Base-by-base conservation (phyloP, 2,888 invertebrate species). In the Cataglyphis altisquamis region DNA sequence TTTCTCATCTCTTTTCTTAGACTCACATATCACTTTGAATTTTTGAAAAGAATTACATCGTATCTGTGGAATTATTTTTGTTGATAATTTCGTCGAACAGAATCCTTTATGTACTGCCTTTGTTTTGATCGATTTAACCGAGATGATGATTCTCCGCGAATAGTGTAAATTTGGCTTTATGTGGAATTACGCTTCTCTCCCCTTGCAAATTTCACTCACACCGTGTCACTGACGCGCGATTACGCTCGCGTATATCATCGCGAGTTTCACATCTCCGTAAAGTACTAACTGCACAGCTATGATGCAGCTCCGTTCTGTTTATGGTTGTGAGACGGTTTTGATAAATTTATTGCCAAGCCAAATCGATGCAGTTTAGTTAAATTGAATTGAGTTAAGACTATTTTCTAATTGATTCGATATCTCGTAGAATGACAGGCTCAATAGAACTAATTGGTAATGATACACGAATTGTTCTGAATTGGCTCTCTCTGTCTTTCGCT, bases 161-260 rank as follows among this genome's bases (percentile, higher is more conserved):
- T 3, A 21, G 70, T 25, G 48, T 52, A 75, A 81, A 52, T 63
- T 25, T 52, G 52, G 48, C 48, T 75, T 75, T 55, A 81, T 12
- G 36, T 36, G 29, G 25, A 36, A 8, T 74, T 21, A 60, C 41
- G 75, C 36, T n/a, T 63, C 81, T 63, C 80, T 52, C 12, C 32
- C 52, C 48, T 52, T 18, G n/a, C 74, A 39, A 81, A 74, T 81
- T 74, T 81, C 63, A 73, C 80, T 29, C 55, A 67, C 55, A 70
- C 78, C 21, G 57, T 78, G 70, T 78, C 70, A 78, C 70, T 21
- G 78, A 60, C 18, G 78, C 32, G 45, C 78, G 60, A 78, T 78
- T 70, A 70, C 21, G 25, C 70, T 70, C 70, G 57, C 70, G 78
- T 78, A 78, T 78, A 78, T 78, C 70, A 78, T 78, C 45, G 57